Percentiles rank a stretch among this genome's conserved stretches.
phyloP scores from a whole-genome alignment of 2,797 vertebrate species.

The Chelon labrosus region DNA sequence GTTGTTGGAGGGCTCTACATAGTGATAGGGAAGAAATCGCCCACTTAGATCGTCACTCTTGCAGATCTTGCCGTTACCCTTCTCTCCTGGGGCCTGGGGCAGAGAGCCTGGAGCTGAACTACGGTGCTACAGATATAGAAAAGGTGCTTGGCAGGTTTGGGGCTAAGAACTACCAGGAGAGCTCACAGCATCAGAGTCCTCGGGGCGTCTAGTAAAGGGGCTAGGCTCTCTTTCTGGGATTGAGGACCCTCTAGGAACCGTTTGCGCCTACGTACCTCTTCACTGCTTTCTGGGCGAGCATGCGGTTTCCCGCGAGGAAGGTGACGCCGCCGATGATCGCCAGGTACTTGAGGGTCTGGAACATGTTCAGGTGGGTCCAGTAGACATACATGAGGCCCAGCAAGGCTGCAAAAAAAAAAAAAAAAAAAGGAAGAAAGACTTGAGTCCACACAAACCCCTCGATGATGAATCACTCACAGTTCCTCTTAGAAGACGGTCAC shows the following conservation, averaged over 20 bases:
- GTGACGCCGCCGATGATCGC: slow-evolving; percentile 94
- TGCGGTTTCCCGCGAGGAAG: slow-evolving; percentile 98
- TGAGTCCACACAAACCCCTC: background rate
- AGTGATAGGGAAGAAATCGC: slow-evolving; percentile 61
- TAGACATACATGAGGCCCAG: slow-evolving; percentile 98
- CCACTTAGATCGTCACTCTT: slow-evolving; percentile 49
- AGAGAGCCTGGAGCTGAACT: slow-evolving; percentile 25
- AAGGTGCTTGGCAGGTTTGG: slow-evolving; percentile 29
- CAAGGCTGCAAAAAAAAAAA: too few species aligned
- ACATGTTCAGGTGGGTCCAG: slow-evolving; percentile 99
- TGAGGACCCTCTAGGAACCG: slow-evolving; percentile 51
- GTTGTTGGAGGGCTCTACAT: slow-evolving; percentile 67
- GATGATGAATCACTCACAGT: background rate
- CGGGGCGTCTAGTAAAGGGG: slow-evolving; percentile 14
- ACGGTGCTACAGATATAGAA: slow-evolving; percentile 35
- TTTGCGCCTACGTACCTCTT: slow-evolving; percentile 88
- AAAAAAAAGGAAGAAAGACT: slow-evolving; percentile 18
- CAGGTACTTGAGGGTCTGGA: slow-evolving; percentile 98
- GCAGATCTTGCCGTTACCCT: slow-evolving; percentile 37
- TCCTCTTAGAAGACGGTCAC: background rate
- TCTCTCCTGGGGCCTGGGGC: slow-evolving; percentile 37
- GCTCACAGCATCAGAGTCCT: slow-evolving; percentile 36
- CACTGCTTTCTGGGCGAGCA: slow-evolving; percentile 98
- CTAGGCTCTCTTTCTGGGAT: slow-evolving; percentile 26
- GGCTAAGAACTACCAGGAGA: slow-evolving; percentile 51